Evolutionary conservation across 2,797 vertebrate genomes (phyloP).

Genomic region (Argya squamiceps): DNA sequence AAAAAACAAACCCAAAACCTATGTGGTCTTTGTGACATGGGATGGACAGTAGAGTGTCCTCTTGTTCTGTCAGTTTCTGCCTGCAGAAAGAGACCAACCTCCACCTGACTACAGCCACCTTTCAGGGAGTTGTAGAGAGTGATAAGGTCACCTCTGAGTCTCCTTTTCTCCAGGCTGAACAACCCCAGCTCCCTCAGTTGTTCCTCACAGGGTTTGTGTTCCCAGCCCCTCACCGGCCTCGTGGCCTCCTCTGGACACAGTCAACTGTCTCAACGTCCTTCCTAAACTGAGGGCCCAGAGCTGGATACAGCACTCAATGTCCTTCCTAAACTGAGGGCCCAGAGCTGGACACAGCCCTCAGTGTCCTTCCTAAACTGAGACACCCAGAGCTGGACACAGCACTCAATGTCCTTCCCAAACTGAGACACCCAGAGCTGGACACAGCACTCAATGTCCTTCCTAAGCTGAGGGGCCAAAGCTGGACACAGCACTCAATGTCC

Average conservation of each 20-base stretch:
- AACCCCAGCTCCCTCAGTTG: background rate
- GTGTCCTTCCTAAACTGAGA: background rate
- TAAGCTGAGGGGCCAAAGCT: background rate
- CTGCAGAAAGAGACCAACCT: background rate
- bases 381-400: background rate
- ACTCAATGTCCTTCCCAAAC: too few relatives aligned
- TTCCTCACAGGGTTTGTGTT: background rate
- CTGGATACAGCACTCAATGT: background rate
- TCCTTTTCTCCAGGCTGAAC: background rate
- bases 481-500: background rate
- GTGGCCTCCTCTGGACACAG: fast-evolving
- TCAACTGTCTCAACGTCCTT: too few relatives aligned
- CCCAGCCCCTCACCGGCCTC: background rate
- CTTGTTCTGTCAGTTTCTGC: background rate
- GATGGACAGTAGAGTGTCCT: background rate
- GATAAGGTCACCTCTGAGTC: background rate
- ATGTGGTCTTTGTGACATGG: background rate
- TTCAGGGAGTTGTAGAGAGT: background rate
- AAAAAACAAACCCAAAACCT: background rate
- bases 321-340: background rate
- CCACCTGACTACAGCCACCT: background rate
- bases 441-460: background rate
- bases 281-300: background rate
- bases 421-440: background rate
- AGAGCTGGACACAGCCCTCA: background rate